Evolutionary conservation across 1,140 invertebrate species (phyloP), one percentile per base, ranked within the genome.

Genomic region (Anoplophora glabripennis): DNA sequence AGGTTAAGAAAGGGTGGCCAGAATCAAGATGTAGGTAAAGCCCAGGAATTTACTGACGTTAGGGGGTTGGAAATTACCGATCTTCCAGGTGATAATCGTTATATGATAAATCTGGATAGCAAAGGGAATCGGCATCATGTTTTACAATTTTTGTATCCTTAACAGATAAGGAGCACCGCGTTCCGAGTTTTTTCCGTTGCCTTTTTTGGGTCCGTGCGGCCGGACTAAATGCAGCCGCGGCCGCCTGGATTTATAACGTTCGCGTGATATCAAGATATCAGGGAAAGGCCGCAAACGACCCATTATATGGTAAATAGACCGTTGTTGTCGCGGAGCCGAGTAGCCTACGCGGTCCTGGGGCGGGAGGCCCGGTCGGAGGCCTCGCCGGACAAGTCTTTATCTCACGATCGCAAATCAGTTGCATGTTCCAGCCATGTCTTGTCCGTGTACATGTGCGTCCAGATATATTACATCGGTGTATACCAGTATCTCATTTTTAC

Each of bases 261-360:
- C 40, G 45, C 18, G 41, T 15, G 40, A 40, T 69, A 61, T 67
- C 57, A 65, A 62, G 55, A 59, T 61, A 61, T 63, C 54, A 64
- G 67, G 61, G 35, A 57, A 59, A n/a, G 56, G 45, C 48, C 46
- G 36, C 55, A 59, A 61, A 62, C 59, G 54, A 53, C 47, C 65
- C 51, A 67, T 67, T 67, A 67, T 67, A 67, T 67, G 65, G 62
- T 64, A 67, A 67, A 61, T 58, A 67, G 62, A 51, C 37, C 34
- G 21, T 52, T 48, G 47, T 65, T 56, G 55, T 62, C 48, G n/a
- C n/a, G n/a, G n/a, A n/a, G 49, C 49, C n/a, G 36, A 47, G 53
- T 55, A 61, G 53, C 53, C 59, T 61, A 61, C 59, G 59, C 53
- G 33, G n/a, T n/a, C n/a, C n/a, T 36, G 46, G 46, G 46, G 5